Evolutionary conservation across 2,113 vertebrate species (phyloP).

Genomic region (Oncorhynchus mykiss): DNA sequence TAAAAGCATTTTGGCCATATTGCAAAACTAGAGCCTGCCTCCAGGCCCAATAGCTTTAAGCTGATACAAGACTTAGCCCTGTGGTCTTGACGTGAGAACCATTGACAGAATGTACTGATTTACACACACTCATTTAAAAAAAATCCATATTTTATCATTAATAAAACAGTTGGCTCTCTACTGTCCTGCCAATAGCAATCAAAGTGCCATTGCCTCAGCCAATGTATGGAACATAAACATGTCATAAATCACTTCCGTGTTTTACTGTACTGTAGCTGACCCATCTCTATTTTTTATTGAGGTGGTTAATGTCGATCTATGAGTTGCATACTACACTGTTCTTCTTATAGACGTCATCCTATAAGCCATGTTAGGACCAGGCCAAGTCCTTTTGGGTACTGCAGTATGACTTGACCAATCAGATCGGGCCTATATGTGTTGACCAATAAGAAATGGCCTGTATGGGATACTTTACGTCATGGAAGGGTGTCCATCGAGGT

Average conservation of each 20-base stretch:
- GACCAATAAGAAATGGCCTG: neutral
- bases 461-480: neutral
- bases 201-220: slow-evolving; percentile 29
- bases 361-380: neutral
- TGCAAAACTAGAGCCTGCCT: neutral
- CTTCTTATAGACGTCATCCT: neutral
- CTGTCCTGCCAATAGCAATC: slow-evolving; percentile 51
- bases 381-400: neutral
- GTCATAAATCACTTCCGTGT: slow-evolving; percentile 34
- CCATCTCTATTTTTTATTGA: neutral
- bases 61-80: slow-evolving; percentile 36
- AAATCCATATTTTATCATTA: slow-evolving; percentile 64
- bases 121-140: slow-evolving; percentile 55
- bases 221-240: slow-evolving; percentile 44
- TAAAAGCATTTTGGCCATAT: too few species aligned
- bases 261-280: slow-evolving; percentile 10
- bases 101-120: slow-evolving; percentile 57
- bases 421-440: neutral
- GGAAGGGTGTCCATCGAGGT: neutral
- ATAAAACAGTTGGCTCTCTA: slow-evolving; percentile 42
- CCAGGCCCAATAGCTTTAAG: slow-evolving; percentile 17
- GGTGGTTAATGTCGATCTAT: neutral
- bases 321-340: neutral
- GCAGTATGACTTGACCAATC: neutral
- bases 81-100: slow-evolving; percentile 29